A percentile compares a stretch with the other conserved stretches of the same genome.
These are phyloP conservation scores for Scaptomyza tumidula DNA, from an alignment of 2,888 invertebrate species.

Conservation along the genomic window DNA sequence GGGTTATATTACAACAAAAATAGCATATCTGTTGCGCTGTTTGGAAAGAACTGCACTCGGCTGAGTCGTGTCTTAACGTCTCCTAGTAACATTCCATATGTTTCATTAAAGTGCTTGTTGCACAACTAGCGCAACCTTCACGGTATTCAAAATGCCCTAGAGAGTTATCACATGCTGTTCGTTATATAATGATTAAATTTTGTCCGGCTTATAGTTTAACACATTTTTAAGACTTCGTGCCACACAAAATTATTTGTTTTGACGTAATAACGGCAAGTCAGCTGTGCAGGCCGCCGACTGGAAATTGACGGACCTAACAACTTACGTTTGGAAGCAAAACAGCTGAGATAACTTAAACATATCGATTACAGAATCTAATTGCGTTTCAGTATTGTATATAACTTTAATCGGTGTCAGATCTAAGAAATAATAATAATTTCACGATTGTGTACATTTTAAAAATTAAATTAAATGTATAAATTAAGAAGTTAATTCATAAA, in stretches of 20 bases:
- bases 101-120: conserved; percentile 39
- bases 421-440: no score
- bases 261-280: conserved; percentile 68
- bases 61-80: conserved; percentile 5
- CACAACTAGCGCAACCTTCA: conserved; percentile 5
- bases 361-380: conserved; percentile 9
- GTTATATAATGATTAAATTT: neutral
- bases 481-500: no score
- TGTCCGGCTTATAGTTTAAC: conserved; percentile 32
- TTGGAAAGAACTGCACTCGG: conserved; percentile 32
- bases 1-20: conserved; percentile 2
- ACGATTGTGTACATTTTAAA: no score
- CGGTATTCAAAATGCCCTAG: neutral
- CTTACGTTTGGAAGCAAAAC: neutral
- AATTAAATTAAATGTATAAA: no score
- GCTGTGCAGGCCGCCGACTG: conserved; percentile 49
- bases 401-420: neutral
- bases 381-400: neutral
- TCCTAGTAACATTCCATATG: conserved; percentile 4
- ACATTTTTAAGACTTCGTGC: conserved; percentile 29
- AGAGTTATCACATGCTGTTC: conserved; percentile 1
- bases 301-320: conserved; percentile 28
- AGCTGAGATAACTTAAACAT: conserved; percentile 6
- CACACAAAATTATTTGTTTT: conserved; percentile 63
- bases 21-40: conserved; percentile 47